Base-by-base conservation (phyloP, 2,888 invertebrate genomes). In the Leptothorax acervorum region DNA sequence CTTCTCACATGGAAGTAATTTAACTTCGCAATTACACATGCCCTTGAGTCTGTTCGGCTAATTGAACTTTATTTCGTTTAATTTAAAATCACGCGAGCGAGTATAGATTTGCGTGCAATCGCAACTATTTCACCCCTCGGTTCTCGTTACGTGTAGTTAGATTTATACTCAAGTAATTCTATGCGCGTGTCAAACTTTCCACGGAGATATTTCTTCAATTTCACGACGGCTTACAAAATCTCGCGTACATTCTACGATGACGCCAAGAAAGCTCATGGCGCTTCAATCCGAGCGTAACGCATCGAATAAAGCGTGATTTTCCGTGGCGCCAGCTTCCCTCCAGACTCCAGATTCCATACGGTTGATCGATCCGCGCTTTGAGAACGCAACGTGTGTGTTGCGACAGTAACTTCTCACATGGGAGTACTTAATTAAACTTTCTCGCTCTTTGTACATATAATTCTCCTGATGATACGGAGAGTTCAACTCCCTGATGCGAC, bases 361-460 rank as follows among this genome's bases (percentile, higher is more conserved):
- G 48, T 73, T 57, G 79, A 73, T 81, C 79, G 79, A 81, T 39
- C 45, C 31, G 45, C 18, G 18, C 74, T 73, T 73, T 48, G 79
- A 45, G 57, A 70, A 42, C 74, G 23, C 45, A 60, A 28, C 35
- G 57, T 60, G 57, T 45, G 23, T 5, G 60, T 48, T 51, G 60
- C 60, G 39, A 23, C 28, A 35, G 73, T 18, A 73, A 81, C 79
- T 28, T 23, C 45, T 73, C 79, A 39, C 60, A 4, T 51, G 79
- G 74, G 74, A 81, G 79, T 73, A 23, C 23, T 23, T 23, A 81
- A 81, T 81, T 81, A 73, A 81, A 81, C 79, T 81, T 81, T 81
- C 79, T 48, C 48, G 79, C 79, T 81, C 79, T 81, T 81, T 81
- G 60, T 81, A 73, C 28, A 48, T 60, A 28, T 73, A 73, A 73